These are phyloP conservation scores for Leiothrix lutea DNA, from an alignment of 2,113 vertebrate species.

Conservation along the genomic window DNA sequence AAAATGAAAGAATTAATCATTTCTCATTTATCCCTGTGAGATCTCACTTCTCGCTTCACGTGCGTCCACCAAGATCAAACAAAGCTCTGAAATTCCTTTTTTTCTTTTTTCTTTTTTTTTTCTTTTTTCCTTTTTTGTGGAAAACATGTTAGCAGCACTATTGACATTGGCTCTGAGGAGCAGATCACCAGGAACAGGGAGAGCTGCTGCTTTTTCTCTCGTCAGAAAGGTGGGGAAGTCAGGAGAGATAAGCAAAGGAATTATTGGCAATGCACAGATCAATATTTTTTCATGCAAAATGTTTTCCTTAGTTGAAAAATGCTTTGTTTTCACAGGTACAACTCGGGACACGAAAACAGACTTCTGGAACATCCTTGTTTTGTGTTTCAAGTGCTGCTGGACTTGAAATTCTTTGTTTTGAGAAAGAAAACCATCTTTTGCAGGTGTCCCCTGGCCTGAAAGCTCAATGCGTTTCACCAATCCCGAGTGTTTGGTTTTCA, in stretches of 20 bases:
- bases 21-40: neutral
- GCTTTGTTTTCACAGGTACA: neutral
- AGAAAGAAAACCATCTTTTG: neutral
- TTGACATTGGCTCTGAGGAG: conserved; percentile 50
- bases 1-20: neutral
- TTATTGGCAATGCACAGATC: conserved; percentile 8
- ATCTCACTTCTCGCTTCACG: neutral
- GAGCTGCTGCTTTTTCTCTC: conserved; percentile 5
- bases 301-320: neutral
- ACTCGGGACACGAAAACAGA: neutral
- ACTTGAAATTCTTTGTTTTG: neutral
- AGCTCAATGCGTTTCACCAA: neutral
- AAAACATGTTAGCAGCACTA: neutral
- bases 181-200: neutral
- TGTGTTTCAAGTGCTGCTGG: rapidly evolving
- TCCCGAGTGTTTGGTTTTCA: neutral
- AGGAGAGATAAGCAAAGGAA: conserved; percentile 31
- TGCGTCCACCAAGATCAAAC: neutral
- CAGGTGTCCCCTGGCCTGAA: neutral
- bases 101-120: neutral
- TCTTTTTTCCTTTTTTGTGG: neutral
- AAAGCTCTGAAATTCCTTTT: neutral
- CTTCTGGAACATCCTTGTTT: neutral
- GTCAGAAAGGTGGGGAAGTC: conserved; percentile 22
- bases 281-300: conserved; percentile 17